Base-by-base conservation (phyloP, 2,113 vertebrate genomes). In the Arothron firmamentum region DNA sequence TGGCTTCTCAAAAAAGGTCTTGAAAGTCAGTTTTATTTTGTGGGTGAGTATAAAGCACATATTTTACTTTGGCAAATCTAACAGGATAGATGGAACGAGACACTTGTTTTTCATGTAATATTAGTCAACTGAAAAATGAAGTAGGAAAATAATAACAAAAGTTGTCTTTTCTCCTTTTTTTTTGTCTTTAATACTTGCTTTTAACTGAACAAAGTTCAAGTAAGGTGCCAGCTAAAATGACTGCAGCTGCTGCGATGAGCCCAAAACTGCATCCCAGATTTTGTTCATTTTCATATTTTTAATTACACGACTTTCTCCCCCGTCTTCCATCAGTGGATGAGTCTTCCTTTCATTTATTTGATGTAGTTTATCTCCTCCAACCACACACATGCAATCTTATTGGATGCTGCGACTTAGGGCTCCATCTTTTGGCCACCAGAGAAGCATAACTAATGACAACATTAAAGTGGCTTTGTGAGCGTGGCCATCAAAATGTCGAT, bases 391-490 rank as follows among this genome's bases (percentile, higher is more conserved):
- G 73, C 67, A 73, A 75, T 74, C 84, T 84, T 65, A 80, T 68
- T 77, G 86, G 87, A 85, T 84, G 82, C 81, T 43, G 70, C 70
- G 86, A 85, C 72, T 83, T 87, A 83, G 68, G 82, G 85, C 85
- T 89, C 84, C 83, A 83, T 88, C 89, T 86, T 90, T 86, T 90
- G 83, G 83, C 74, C 88, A 88, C 83, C 87, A 89, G 78, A 87
- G 89, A 88, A 90, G 88, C 90, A 90, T 81, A 92, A 90, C 90
- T 92, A 91, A 92, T 91, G 83, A 89, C 84, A 71, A 90, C 90
- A 90, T 90, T 90, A 88, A 78, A 79, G 77, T 72, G 77, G 74
- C 82, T 91, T 89, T 90, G 89, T 85, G 86, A 88, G 76, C 61
- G 66, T 65, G 72, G 86, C 79, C 81, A 83, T 88, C 85, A 83